Conservation (phyloP, 2,113 vertebrate genomes). For the Noctilio leporinus region DNA sequence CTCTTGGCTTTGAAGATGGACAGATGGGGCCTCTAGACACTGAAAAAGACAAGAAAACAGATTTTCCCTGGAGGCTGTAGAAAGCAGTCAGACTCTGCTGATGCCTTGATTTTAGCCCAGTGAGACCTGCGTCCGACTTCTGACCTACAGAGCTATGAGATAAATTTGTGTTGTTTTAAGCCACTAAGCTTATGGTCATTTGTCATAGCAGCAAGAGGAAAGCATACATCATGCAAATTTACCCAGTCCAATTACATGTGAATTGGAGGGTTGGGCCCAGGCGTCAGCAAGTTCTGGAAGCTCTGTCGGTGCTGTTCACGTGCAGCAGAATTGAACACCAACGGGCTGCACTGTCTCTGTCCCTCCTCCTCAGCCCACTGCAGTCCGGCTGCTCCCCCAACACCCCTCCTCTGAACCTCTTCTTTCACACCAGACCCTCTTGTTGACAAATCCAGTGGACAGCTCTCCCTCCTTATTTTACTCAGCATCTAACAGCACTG, state of each 20-base stretch:
- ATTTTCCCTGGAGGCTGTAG: not conserved
- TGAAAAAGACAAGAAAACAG: not conserved
- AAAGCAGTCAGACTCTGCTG: not conserved
- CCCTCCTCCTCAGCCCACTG: not conserved
- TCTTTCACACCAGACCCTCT: rapidly evolving
- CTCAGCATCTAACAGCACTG: not conserved
- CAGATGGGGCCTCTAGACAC: not conserved
- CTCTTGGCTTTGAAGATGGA: not conserved
- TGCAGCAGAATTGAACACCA: rapidly evolving
- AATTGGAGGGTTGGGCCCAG: not conserved
- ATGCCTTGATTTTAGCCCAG: not conserved
- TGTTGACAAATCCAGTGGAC: not conserved
- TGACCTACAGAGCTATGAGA: not conserved
- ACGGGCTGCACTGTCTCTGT: too few species aligned
- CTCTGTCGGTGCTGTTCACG: not conserved
- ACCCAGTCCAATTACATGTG: not conserved
- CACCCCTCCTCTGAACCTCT: not conserved
- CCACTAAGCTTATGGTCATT: not conserved
- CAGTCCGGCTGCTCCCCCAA: not conserved
- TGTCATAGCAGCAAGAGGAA: not conserved
- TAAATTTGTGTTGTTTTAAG: not conserved
- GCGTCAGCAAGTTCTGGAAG: not conserved
- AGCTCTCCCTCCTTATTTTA: not conserved
- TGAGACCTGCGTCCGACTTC: not conserved
- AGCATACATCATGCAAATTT: not conserved